A percentile compares a stretch with the other conserved stretches of the same genome.
Evolutionary conservation across 2,888 invertebrate species (phyloP).

Genomic region (Apeira syringaria): DNA sequence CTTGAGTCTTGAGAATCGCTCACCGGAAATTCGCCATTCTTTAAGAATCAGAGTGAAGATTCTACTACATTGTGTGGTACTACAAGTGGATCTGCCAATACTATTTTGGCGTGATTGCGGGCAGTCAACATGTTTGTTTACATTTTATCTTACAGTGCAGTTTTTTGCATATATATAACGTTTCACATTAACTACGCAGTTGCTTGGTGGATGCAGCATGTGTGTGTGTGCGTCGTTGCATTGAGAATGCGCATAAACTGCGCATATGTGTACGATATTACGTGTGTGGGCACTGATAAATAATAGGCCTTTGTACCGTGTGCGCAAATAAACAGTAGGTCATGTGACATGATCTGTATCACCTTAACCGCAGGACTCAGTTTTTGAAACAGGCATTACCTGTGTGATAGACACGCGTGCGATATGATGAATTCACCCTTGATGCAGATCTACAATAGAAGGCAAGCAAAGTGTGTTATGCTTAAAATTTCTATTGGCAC

Average conservation of each 20-base stretch:
- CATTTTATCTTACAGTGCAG: constrained; percentile 20
- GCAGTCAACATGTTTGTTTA: constrained; percentile 24
- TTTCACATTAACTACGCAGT: constrained; percentile 69
- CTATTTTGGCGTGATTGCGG: no score
- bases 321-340: constrained; percentile 25
- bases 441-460: no score
- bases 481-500: no score
- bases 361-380: no score
- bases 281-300: constrained; percentile 45
- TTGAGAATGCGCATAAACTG: constrained; percentile 44
- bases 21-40: constrained; percentile 4
- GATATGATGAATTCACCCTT: no score
- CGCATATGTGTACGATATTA: constrained; percentile 34
- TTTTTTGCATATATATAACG: constrained; percentile 42
- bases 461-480: no score
- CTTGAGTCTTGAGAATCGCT: constrained; percentile 26
- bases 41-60: no score
- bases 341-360: constrained; percentile 20
- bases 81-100: no score
- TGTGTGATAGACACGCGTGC: no score
- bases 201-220: constrained; percentile 43
- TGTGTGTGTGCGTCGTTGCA: constrained; percentile 47
- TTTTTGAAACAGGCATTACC: no score
- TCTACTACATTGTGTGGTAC: no score
- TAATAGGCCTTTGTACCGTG: constrained; percentile 44